Evolutionary conservation across 2,888 invertebrate species (phyloP).

Genomic region (Dasypogon diadema): DNA sequence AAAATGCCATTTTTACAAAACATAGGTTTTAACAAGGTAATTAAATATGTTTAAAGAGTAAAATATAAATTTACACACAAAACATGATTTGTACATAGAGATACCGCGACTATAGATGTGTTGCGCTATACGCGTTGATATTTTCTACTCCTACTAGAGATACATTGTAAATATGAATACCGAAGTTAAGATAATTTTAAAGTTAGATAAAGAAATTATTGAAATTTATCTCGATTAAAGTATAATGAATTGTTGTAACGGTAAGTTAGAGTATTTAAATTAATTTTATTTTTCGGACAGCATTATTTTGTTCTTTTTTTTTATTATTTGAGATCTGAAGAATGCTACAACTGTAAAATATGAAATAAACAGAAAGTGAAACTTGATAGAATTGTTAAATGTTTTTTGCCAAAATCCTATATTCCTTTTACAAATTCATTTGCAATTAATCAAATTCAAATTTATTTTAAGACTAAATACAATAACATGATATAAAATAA

Average conservation of each 20-base stretch:
- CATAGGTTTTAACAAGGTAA: slow-evolving; percentile 34
- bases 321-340: background rate
- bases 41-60: background rate
- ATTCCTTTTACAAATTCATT: too few species aligned
- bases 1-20: slow-evolving; percentile 44
- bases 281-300: slow-evolving; percentile 6
- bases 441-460: too few species aligned
- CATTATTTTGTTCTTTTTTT: background rate
- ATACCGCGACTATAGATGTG: background rate
- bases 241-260: background rate
- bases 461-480: too few species aligned
- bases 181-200: slow-evolving; percentile 20
- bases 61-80: background rate
- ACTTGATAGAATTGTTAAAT: too few species aligned
- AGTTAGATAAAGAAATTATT: slow-evolving; percentile 24
- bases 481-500: too few species aligned
- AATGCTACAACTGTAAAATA: background rate
- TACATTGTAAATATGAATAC: slow-evolving; percentile 35
- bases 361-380: slow-evolving; percentile 3
- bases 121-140: background rate
- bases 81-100: background rate
- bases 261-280: slow-evolving; percentile 43
- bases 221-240: background rate
- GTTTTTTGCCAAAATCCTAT: too few species aligned
- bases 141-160: slow-evolving; percentile 46